phyloP scores from a whole-genome alignment of 2,888 invertebrate species.

The Toxonevra muliebris region DNA sequence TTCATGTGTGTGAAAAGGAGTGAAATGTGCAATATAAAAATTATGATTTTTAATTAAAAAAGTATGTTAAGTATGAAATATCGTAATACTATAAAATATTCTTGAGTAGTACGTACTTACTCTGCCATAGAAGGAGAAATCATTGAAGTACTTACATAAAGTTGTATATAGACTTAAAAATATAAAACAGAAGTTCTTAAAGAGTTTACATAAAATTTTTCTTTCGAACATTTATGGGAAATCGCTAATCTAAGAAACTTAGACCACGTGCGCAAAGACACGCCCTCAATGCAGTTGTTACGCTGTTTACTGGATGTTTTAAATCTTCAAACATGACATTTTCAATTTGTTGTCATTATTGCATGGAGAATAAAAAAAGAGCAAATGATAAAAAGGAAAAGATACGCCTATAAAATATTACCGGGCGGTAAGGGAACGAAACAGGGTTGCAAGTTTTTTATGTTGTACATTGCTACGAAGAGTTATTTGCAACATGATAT shows the following conservation, averaged over 20 bases:
- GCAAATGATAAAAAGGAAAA: constrained; percentile 6
- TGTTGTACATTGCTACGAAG: neutral
- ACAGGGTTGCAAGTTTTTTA: neutral
- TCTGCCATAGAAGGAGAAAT: too few species aligned
- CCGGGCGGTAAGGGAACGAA: constrained; percentile 12
- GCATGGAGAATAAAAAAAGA: neutral
- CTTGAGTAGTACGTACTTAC: too few species aligned
- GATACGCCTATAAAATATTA: constrained; percentile 24
- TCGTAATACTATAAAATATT: too few species aligned
- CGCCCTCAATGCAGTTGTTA: constrained; percentile 14
- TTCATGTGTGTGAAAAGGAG: too few species aligned
- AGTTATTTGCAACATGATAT: constrained; percentile 34
- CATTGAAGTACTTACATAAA: too few species aligned
- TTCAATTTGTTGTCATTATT: constrained; percentile 33
- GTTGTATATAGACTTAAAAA: too few species aligned
- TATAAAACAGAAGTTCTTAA: too few species aligned
- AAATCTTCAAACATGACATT: constrained; percentile 25
- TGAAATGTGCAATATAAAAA: too few species aligned
- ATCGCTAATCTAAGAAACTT: neutral
- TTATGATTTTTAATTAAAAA: too few species aligned
- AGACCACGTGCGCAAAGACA: neutral
- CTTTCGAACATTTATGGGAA: too few species aligned
- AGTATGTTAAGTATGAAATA: too few species aligned
- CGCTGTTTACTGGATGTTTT: constrained; percentile 1
- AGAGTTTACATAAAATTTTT: too few species aligned